Conservation (phyloP, 2,888 invertebrate genomes). For the Trissonchulus sp. region DNA sequence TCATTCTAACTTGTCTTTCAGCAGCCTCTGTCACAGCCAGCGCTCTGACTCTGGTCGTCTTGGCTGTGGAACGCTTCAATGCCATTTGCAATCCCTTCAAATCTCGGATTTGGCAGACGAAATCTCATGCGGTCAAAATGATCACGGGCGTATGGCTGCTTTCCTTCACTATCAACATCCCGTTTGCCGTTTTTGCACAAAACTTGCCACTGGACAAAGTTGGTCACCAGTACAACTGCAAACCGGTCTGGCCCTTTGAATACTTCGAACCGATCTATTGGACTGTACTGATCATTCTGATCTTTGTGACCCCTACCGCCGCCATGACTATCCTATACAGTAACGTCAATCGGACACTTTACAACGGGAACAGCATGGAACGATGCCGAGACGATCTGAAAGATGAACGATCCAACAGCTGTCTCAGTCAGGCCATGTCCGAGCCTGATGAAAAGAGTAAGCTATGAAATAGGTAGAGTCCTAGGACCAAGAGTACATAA, state of each 20-base stretch:
- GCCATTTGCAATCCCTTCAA: slow-evolving; percentile 70
- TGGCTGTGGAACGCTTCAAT: slow-evolving; percentile 71
- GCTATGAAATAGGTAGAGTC: no score
- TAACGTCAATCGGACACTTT: slow-evolving; percentile 50
- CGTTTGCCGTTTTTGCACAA: slow-evolving; percentile 34
- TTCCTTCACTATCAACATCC: slow-evolving; percentile 62
- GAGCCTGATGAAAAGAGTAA: not conserved
- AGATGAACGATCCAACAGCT: not conserved
- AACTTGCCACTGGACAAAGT: slow-evolving; percentile 38
- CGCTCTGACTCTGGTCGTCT: slow-evolving; percentile 70
- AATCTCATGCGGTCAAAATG: slow-evolving; percentile 66
- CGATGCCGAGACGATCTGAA: not conserved
- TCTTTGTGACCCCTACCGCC: slow-evolving; percentile 68
- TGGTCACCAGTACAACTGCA: slow-evolving; percentile 33
- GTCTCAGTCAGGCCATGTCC: not conserved
- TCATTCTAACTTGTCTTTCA: no score
- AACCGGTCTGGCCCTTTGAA: slow-evolving; percentile 45
- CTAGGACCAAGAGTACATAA: no score
- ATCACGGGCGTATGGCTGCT: slow-evolving; percentile 64
- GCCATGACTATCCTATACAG: slow-evolving; percentile 61
- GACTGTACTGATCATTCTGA: slow-evolving; percentile 58
- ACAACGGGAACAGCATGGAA: slow-evolving; percentile 53
- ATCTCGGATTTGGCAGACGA: slow-evolving; percentile 63
- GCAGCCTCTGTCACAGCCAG: slow-evolving; percentile 69
- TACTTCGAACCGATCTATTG: slow-evolving; percentile 40